Conservation (phyloP, 2,888 invertebrate species). For the Protonemura montana region DNA sequence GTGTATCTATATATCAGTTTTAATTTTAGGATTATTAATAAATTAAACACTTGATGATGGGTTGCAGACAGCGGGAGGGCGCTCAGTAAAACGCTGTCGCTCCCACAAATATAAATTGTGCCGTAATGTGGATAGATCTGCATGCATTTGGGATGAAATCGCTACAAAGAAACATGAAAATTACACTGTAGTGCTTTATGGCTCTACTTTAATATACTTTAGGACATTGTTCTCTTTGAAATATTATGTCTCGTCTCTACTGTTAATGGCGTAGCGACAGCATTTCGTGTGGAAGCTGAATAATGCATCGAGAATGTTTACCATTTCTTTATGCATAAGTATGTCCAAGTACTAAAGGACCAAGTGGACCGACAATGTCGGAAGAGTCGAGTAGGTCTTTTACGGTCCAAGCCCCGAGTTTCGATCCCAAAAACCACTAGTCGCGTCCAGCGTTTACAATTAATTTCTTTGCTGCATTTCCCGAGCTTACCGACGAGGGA, state of each 20-base stretch:
- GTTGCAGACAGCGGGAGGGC: neutral
- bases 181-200: neutral
- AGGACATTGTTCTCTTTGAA: neutral
- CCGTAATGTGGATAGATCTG: neutral
- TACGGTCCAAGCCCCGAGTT: too few relatives aligned
- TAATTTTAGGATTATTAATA: slow-evolving; percentile 12
- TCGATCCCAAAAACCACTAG: too few relatives aligned
- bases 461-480: too few relatives aligned
- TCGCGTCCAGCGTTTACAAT: too few relatives aligned
- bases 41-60: neutral
- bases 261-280: neutral
- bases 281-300: neutral
- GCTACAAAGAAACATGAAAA: neutral
- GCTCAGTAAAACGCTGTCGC: neutral
- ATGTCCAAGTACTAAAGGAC: neutral
- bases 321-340: neutral
- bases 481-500: too few relatives aligned
- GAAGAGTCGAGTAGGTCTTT: too few relatives aligned
- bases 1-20: neutral
- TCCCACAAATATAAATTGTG: neutral
- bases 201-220: neutral
- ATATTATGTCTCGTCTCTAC: neutral
- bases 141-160: slow-evolving; percentile 2
- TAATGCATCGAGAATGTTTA: neutral
- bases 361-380: too few relatives aligned